phyloP scores from a whole-genome alignment of 1,140 invertebrate genomes.

The Capitella teleta region DNA sequence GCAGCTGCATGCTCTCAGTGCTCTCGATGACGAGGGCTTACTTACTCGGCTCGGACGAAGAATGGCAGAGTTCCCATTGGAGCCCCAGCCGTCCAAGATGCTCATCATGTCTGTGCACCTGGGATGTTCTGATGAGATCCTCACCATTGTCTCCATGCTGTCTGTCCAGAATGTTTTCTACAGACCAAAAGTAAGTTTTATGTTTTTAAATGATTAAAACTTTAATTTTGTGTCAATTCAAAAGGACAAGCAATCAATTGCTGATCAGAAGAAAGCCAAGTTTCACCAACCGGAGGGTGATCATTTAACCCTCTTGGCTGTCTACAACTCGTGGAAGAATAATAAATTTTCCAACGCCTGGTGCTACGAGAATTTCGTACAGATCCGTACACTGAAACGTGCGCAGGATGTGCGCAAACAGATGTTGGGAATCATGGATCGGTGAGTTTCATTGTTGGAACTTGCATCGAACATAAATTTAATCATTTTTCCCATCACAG shows the following conservation, averaged over 20 bases:
- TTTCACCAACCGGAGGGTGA: conserved; percentile 98
- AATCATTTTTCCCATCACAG: conserved; percentile 18
- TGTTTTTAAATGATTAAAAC: not conserved
- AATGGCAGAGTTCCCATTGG: conserved; percentile 98
- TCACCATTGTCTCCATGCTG: conserved; percentile 98
- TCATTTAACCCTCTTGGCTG: conserved; percentile 91
- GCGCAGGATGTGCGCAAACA: conserved; percentile 98
- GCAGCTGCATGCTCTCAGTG: conserved; percentile 90
- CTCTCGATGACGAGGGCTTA: conserved; percentile 91
- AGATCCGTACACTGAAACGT: conserved; percentile 88
- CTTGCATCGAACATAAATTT: too few species aligned
- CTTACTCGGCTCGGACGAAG: conserved; percentile 82
- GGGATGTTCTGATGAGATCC: conserved; percentile 95
- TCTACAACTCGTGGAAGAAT: conserved; percentile 99
- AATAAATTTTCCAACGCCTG: conserved; percentile 98
- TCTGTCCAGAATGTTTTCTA: conserved; percentile 99
- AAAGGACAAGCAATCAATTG: conserved; percentile 94
- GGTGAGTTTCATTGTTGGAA: conserved; percentile 42
- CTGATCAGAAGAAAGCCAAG: conserved; percentile 96
- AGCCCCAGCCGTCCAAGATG: conserved; percentile 98
- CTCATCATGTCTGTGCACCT: conserved; percentile 97
- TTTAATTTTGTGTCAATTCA: conserved; percentile 9
- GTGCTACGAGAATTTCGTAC: conserved; percentile 99
- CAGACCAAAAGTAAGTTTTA: conserved; percentile 48
- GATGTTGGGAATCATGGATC: conserved; percentile 93